Base-by-base conservation (phyloP, 2,888 invertebrate species). In the Serrognathus titanus region DNA sequence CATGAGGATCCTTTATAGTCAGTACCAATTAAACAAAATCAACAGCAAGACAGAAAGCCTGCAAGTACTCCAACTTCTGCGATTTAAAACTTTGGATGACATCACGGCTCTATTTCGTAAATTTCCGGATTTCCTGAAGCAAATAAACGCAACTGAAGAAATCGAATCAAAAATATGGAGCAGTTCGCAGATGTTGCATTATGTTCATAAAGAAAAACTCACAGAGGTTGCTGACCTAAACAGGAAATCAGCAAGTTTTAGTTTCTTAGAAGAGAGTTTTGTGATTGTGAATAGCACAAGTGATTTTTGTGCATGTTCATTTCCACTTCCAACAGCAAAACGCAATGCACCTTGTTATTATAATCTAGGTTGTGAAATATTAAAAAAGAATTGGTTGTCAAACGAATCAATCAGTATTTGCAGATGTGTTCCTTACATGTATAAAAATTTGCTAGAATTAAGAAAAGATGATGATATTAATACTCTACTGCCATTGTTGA, bases 251-350 rank as follows among this genome's bases (percentile, higher is more conserved):
- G 68, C 67, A 6, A 64, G 81, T 41, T 81, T 82, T 58, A 77
- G 79, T 66, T 84, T 81, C 72, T 80, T 84, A 63, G 79, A 80
- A 3, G 80, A 82, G 55, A 82, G 83, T 0, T 86, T 86, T 71
- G 59, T 69, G 36, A 51, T 47, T 16, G 75, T 84, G 66, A 81
- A 81, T 53, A 77, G 83, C 74, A 77, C 73, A 31, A 67, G 79
- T 69, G 65, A 66, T 74, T 80, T 80, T 45, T 87, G 87, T 66
- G 76, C 77, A 53, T 88, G 88, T 67, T 82, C 83, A 7, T 85
- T 81, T 68, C 85, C 85, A 0, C 71, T 83, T 35, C 84, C 85
- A 0, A 80, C 75, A 55, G 76, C 78, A 0, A 79, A 66, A 76
- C 74, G 43, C 75, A 75, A 65, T 72, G 75, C 61, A 71, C 71